Evolutionary conservation across 2,113 vertebrate genomes (phyloP), one percentile per base, ranked within the genome.

Genomic region (Chlamydotis undulata): DNA sequence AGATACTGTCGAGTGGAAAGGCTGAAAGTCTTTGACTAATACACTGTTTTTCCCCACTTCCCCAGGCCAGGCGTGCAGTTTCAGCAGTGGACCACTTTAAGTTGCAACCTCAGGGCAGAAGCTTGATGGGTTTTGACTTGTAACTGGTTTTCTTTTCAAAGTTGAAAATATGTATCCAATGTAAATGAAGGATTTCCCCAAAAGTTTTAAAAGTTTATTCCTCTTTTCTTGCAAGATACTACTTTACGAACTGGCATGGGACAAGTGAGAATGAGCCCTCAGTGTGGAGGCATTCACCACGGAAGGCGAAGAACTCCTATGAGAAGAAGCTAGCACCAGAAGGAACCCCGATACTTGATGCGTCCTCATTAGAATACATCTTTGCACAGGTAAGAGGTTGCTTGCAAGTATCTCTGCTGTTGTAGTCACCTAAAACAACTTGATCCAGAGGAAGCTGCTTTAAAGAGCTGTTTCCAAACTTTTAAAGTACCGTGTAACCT

Each of bases 201-300:
- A 2, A 3, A 22, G 7, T 23, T 33, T 43, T 63, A 15, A 4
- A 49, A 22, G 47, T 33, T 74, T 23, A 7, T 94, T 43, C 9
- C 13, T 75, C 19, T 79, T 50, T 82, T 91, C 80, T 93, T 79
- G 10, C 13, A 94, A 99, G 99, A 75, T 99, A 98, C 90, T 99
- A 99, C 96, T 99, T 99, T 92, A 98, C 98, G 90, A 99, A 99
- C 96, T 99, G 99, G 99, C 99, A 99, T 7, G 99, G 99, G 19
- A 99, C 99, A 43, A 99, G 98, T 17, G 99, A 99, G 89, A 98
- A 92, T 0, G 99, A 99, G 75, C 98, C 98, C 82, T 98, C 98
- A 1, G 99, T 99, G 73, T 99, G 99, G 99, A 98, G 99, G 31
- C 98, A 99, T 96, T 99, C 98, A 53, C 98, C 99, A 22, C 98